Evolutionary conservation across 2,113 vertebrate species (phyloP), one percentile per base, ranked within the genome.

Genomic region (Desmodus rotundus): DNA sequence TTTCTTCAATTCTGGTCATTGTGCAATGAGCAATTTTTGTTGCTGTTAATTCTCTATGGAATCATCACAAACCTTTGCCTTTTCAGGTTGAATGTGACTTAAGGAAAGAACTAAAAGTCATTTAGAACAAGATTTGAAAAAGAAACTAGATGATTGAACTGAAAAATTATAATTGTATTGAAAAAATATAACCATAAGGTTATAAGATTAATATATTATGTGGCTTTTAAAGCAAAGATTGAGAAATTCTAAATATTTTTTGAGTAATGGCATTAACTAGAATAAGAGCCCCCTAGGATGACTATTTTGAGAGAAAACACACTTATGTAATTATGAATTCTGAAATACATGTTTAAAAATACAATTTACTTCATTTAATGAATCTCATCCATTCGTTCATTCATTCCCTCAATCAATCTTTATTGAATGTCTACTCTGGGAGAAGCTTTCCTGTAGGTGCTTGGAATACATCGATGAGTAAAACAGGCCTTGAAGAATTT

Each of bases 241-340:
- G 81, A 76, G 50, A 80, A 80, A 78, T 65, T 73, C 50, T 81
- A 87, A 90, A 47, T 76, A 80, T 65, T 24, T 95, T 92, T 92
- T 83, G 20, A 86, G 6, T 85, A 81, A 58, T 43, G 1, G 4
- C 8, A 33, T 33, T 33, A 65, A 56, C 28, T 76, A 45, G 5
- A 90, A 43, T 78, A 65, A 87, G 50, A 68, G 33, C 38, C 3
- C 58, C 20, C 38, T 26, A 67, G 4, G 6, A 3, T 67, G 17
- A 33, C 3, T 52, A 9, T 74, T 87, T 96, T 20, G 93, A 88
- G 67, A 61, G 22, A 70, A 7, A 63, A 2, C 16, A 94, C 4
- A 31, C 56, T 70, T 93, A 61, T 22, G 1, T 67, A 89, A 73
- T 77, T 93, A 43, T 28, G 50, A 77, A 76, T 74, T 93, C 50